Percentiles rank a stretch among this genome's conserved stretches.
These are phyloP conservation scores for Lethenteron reissneri DNA, from an alignment of 2,113 vertebrate genomes.

Conservation along the genomic window DNA sequence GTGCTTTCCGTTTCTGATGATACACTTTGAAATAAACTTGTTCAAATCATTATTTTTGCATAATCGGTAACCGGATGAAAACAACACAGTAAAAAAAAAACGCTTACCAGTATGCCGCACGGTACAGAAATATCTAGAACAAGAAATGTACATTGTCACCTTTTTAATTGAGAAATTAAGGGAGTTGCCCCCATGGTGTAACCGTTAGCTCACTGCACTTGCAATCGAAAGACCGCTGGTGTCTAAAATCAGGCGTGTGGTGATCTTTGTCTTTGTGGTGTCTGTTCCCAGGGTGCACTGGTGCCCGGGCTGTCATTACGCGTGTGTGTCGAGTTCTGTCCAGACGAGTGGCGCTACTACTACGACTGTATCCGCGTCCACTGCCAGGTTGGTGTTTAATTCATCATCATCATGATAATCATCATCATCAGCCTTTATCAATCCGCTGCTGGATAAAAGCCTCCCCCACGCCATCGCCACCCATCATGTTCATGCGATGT, in stretches of 20 bases:
- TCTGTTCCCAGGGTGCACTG: slow-evolving; percentile 32
- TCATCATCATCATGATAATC: not conserved
- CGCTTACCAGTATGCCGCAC: too few species aligned
- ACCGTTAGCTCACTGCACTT: not conserved
- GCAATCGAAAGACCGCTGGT: not conserved
- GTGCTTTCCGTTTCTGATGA: rapidly evolving
- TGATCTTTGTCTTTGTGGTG: not conserved
- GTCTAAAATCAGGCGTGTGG: slow-evolving; percentile 1
- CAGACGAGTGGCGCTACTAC: slow-evolving; percentile 72
- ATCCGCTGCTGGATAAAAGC: not conserved
- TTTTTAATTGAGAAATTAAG: not conserved
- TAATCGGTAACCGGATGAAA: not conserved
- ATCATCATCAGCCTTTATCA: not conserved
- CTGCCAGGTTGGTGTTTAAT: slow-evolving; percentile 35
- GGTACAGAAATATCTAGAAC: too few species aligned
- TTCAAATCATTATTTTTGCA: slow-evolving; percentile 9
- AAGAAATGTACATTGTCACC: not conserved
- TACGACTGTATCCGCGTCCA: slow-evolving; percentile 66
- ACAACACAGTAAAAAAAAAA: too few species aligned
- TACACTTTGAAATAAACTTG: not conserved
- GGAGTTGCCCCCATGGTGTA: not conserved
- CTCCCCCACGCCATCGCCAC: not conserved
- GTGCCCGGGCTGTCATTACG: slow-evolving; percentile 51
- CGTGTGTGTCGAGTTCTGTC: slow-evolving; percentile 39
- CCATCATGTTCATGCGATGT: not conserved